These are phyloP conservation scores for Hirtodrosophila histrioides DNA, from an alignment of 2,888 invertebrate species.

Conservation along the genomic window DNA sequence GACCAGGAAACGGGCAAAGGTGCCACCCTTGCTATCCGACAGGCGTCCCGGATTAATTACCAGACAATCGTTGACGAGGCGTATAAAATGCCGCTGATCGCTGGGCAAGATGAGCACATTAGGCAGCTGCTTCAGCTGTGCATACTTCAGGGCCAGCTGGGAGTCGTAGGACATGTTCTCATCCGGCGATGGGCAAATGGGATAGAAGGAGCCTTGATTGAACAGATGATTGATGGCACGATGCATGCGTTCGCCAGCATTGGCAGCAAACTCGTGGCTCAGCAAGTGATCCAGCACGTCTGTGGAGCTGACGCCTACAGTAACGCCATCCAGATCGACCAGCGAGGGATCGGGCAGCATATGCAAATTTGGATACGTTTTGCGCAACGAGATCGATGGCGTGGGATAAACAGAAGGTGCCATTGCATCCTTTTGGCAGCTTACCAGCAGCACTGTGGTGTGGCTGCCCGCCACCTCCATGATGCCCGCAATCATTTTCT, in stretches of 20 bases:
- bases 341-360: slow-evolving; percentile 93
- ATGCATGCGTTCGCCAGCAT: slow-evolving; percentile 88
- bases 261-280: slow-evolving; percentile 89
- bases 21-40: slow-evolving; percentile 90
- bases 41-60: slow-evolving; percentile 94
- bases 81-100: slow-evolving; percentile 92
- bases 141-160: slow-evolving; percentile 89
- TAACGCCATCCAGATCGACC: slow-evolving; percentile 90
- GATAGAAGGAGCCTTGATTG: slow-evolving; percentile 92
- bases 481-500: slow-evolving; percentile 88
- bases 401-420: slow-evolving; percentile 93
- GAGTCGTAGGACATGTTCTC: slow-evolving; percentile 88
- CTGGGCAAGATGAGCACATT: slow-evolving; percentile 94
- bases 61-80: slow-evolving; percentile 91
- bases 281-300: slow-evolving; percentile 93
- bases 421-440: slow-evolving; percentile 91
- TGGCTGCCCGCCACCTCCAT: slow-evolving; percentile 87
- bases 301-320: slow-evolving; percentile 91
- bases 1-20: slow-evolving; percentile 89
- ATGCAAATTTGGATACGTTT: slow-evolving; percentile 87
- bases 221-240: slow-evolving; percentile 91
- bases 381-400: slow-evolving; percentile 88
- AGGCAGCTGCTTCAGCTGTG: slow-evolving; percentile 90
- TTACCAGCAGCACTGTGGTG: slow-evolving; percentile 90
- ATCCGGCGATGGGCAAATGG: slow-evolving; percentile 90